These are phyloP conservation scores for Lochmaea crataegi DNA, from an alignment of 2,888 invertebrate genomes.

Conservation along the genomic window DNA sequence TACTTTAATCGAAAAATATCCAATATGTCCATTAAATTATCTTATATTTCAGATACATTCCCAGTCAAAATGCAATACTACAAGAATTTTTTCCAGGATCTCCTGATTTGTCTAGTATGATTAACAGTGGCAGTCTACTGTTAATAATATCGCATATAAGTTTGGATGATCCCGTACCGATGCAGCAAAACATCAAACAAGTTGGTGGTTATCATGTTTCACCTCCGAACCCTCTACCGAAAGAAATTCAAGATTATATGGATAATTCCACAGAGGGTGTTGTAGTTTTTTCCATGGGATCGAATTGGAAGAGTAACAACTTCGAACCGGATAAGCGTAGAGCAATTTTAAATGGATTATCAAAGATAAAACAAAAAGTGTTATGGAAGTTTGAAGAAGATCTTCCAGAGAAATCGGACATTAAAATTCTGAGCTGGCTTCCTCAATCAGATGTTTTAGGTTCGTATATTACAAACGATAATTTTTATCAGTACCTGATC, in stretches of 20 bases:
- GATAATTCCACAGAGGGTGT: slow-evolving; percentile 69
- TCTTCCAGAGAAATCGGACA: slow-evolving; percentile 55
- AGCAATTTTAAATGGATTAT: slow-evolving; percentile 70
- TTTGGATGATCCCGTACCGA: slow-evolving; percentile 66
- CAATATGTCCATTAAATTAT: not conserved
- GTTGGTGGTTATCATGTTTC: slow-evolving; percentile 69
- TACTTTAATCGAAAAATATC: no score
- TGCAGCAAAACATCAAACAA: slow-evolving; percentile 69
- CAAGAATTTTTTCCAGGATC: slow-evolving; percentile 52
- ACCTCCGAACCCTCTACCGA: slow-evolving; percentile 53
- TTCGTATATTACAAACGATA: slow-evolving; percentile 31
- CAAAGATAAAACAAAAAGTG: slow-evolving; percentile 71
- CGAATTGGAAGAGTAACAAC: slow-evolving; percentile 69
- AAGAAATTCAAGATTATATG: slow-evolving; percentile 67
- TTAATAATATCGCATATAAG: slow-evolving; percentile 65
- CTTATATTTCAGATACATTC: slow-evolving; percentile 36
- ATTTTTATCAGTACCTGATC: no score
- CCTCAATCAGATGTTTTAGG: slow-evolving; percentile 57
- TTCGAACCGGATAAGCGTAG: slow-evolving; percentile 67
- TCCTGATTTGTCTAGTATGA: slow-evolving; percentile 48
- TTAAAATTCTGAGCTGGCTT: slow-evolving; percentile 60
- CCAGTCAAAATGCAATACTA: slow-evolving; percentile 46
- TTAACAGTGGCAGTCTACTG: slow-evolving; percentile 55
- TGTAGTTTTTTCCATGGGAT: slow-evolving; percentile 72
- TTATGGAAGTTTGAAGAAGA: slow-evolving; percentile 74